Conservation (phyloP, 1,140 invertebrate species). For the Zophobas morio region DNA sequence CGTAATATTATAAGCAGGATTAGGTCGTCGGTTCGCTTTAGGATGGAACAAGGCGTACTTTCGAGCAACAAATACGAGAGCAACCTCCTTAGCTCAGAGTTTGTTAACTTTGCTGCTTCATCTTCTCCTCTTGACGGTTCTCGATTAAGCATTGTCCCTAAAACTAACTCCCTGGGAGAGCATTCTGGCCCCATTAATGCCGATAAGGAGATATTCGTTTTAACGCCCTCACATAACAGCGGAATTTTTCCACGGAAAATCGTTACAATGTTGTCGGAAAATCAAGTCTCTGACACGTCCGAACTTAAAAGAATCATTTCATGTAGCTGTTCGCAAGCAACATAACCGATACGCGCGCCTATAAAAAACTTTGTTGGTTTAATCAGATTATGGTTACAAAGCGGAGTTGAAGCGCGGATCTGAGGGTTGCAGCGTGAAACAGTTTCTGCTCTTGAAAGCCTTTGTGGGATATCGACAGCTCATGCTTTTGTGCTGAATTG, state of each 20-base stretch:
- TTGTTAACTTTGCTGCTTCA: constrained; percentile 42
- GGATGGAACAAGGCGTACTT: constrained; percentile 14
- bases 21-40: constrained; percentile 13
- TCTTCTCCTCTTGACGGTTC: constrained; percentile 34
- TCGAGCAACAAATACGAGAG: constrained; percentile 29
- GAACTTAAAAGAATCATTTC: constrained; percentile 42
- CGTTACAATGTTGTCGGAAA: constrained; percentile 31
- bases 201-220: constrained; percentile 32
- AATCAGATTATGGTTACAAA: constrained; percentile 43
- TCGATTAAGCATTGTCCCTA: constrained; percentile 41
- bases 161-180: constrained; percentile 39
- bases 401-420: constrained; percentile 33
- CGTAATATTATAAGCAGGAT: constrained; percentile 4
- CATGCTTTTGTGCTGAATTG: constrained; percentile 42
- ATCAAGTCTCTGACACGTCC: constrained; percentile 33
- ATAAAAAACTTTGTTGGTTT: constrained; percentile 43
- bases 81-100: constrained; percentile 31
- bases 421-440: constrained; percentile 38
- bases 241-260: not conserved
- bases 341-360: constrained; percentile 40
- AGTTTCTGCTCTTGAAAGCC: constrained; percentile 39
- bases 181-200: constrained; percentile 31
- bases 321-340: constrained; percentile 38
- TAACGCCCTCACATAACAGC: not conserved
- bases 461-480: constrained; percentile 42